A percentile compares a stretch with the other conserved stretches of the same genome.
These are phyloP conservation scores for Euleptes europaea DNA, from an alignment of 2,113 vertebrate genomes.

Conservation along the genomic window DNA sequence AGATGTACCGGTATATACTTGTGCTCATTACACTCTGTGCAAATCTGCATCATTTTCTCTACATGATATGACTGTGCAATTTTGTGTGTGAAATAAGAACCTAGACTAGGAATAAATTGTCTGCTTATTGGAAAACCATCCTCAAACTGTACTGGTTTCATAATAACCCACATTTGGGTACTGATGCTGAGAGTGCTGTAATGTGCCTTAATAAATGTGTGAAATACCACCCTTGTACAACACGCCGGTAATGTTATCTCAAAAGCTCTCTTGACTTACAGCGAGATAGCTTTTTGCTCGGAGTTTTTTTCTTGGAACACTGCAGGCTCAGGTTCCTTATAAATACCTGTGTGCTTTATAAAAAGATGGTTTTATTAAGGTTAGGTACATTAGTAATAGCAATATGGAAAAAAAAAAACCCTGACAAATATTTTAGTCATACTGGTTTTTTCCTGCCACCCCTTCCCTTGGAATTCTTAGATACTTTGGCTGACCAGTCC, in stretches of 20 bases:
- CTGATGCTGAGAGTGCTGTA: not conserved
- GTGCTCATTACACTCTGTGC: too few relatives aligned
- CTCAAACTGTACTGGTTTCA: not conserved
- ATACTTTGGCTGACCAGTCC: not conserved
- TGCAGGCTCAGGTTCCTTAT: not conserved
- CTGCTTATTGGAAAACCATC: not conserved
- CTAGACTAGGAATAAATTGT: not conserved
- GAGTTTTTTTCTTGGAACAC: not conserved
- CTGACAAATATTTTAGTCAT: not conserved
- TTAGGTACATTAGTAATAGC: not conserved
- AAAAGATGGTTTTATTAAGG: not conserved
- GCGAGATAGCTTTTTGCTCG: not conserved
- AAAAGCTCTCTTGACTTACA: not conserved
- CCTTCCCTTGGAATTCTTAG: not conserved
- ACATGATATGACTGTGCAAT: not conserved
- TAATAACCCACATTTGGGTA: not conserved
- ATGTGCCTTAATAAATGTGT: not conserved
- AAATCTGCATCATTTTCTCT: not conserved
- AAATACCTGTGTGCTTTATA: not conserved
- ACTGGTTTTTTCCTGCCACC: too few relatives aligned
- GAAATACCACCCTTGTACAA: not conserved
- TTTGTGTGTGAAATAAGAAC: not conserved
- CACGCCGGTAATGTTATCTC: not conserved
- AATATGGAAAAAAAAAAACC: not conserved
- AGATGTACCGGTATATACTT: too few relatives aligned